Base-by-base conservation (phyloP, 2,888 invertebrate species). In the Euplexia lucipara region DNA sequence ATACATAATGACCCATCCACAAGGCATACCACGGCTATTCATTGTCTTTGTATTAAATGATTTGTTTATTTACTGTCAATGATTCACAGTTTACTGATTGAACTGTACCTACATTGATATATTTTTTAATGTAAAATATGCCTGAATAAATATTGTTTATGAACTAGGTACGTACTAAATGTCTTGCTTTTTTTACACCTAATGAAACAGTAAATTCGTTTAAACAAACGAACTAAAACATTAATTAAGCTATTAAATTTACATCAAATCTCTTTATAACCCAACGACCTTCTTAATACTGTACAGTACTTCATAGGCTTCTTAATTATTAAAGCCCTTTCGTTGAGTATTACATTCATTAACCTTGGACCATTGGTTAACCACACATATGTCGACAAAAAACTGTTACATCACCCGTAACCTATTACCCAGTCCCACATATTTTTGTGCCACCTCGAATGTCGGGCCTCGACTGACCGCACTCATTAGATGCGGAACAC, bases 381-480 rank as follows among this genome's bases (percentile, higher is more conserved):
- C 59, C 62, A 60, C 56, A 67, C 53, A 53, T 58, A 45, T 37
- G 35, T 32, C 66, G 60, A 62, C 74, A 78, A 75, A 79, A 79
- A 75, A 66, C 37, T 6, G 57, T 78, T 76, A 80, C 78, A 65
- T 76, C 73, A 74, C 61, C 45, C 69, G 42, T 70, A 58, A 75
- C 64, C 66, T 62, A 72, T 75, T 64, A 75, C 18, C 67, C 26
- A 67, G 56, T 70, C 18, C 67, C 32, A 67, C 58, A 65, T 56
- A 60, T 51, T 44, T 51, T 44, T 62, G 39, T 54, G 32, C 51
- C 69, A 67, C 60, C 49, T 68, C 60, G 47, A 62, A 51, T 57
- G 60, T 64, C 22, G 57, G 56, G 41, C 18, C 52, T 49, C 62
- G 18, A 44, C 54, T 58, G 62, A 53, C 65, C 60, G 57, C 60